These are phyloP conservation scores for Philhelius pedissequus DNA, from an alignment of 2,888 invertebrate genomes.

Conservation along the genomic window DNA sequence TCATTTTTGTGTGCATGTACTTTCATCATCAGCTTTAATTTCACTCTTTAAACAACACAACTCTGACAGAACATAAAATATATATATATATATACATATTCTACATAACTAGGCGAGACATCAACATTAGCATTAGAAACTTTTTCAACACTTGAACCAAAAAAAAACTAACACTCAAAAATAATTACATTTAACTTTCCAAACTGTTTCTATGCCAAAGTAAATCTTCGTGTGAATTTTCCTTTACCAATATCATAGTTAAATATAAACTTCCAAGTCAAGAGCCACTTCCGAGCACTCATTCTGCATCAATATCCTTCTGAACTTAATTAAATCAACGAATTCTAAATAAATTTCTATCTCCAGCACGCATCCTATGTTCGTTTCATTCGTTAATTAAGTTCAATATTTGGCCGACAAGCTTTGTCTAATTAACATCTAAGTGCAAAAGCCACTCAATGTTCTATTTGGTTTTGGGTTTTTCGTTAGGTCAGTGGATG, in stretches of 20 bases:
- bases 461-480: not conserved
- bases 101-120: not conserved
- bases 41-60: too few species aligned
- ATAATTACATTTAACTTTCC: not conserved
- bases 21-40: too few species aligned
- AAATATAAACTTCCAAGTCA: not conserved
- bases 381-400: slow-evolving; percentile 8
- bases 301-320: not conserved
- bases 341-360: slow-evolving; percentile 37
- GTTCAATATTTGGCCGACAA: slow-evolving; percentile 45
- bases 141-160: not conserved
- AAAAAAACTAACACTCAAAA: not conserved
- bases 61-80: too few species aligned
- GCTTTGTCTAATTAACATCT: slow-evolving; percentile 10
- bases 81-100: too few species aligned
- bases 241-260: not conserved
- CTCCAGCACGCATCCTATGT: slow-evolving; percentile 9
- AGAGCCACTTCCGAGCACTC: not conserved
- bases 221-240: not conserved
- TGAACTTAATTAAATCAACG: slow-evolving; percentile 36
- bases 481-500: not conserved
- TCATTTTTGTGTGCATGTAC: too few species aligned
- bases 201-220: not conserved
- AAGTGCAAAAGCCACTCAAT: slow-evolving; percentile 44
- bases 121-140: not conserved